Base-by-base conservation (phyloP, 92 coral and sea anemone species). In the Parazoanthus swiftii region DNA sequence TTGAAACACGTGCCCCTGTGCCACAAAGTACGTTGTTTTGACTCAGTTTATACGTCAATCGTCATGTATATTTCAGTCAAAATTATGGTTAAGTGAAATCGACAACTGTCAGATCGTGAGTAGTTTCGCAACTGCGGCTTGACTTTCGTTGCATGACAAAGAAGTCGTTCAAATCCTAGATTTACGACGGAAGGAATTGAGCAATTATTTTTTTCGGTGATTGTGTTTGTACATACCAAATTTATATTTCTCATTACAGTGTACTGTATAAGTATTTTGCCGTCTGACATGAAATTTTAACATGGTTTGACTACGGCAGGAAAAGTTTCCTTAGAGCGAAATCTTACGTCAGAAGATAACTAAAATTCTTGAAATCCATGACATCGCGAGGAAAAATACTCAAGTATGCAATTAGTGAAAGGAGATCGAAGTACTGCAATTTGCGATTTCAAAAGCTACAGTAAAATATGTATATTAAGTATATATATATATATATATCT, bases 331-430 rank as follows among this genome's bases (percentile, higher is more conserved):
- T 21, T 37, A 35, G 85, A 37, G 46, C 70, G 75, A 63, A 59
- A 59, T 33, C 43, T 23, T 35, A 59, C 54, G 16, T 81, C 35
- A 48, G 51, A 15, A n/a, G 2, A 23, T 20, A 39, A 42, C n/a
- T 37, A 38, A 39, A 82, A 81, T 37, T 42, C 48, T 81, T 63
- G 54, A 59, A 77, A n/a, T 82, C 65, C 37, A 25, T 79, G 39
- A n/a, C 11, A 18, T 25, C 16, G 37, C 78, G 5, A 43, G 66
- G 56, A 50, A 84, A 84, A 71, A 14, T 25, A 29, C 26, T 36
- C 71, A 71, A 46, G 87, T 48, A 84, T 29, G 56, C 65, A 84
- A 46, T 84, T 84, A 84, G 77, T 21, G 79, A 84, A 84, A 70
- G 48, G 79, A 36, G 44, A 39, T 37, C 79, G 79, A 16, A 75